Evolutionary conservation across 2,797 vertebrate species (phyloP).

Genomic region (Gymnoscopelus braueri): DNA sequence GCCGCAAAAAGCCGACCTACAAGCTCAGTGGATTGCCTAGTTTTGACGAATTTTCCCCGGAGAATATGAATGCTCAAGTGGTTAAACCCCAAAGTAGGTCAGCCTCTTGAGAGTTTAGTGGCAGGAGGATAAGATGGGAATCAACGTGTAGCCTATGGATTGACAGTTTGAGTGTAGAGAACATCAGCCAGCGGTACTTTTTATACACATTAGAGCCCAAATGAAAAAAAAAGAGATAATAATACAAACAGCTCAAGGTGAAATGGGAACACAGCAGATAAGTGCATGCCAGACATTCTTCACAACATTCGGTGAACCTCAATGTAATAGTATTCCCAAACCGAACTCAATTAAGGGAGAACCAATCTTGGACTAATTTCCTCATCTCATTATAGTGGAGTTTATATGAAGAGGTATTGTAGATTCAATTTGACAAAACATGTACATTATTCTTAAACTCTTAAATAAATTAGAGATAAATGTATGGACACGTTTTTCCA

Average conservation of each 20-base stretch:
- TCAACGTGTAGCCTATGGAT: conserved; percentile 42
- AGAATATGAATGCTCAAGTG: too few relatives aligned
- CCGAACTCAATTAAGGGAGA: background rate
- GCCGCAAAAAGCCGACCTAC: too few relatives aligned
- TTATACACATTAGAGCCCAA: background rate
- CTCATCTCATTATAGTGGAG: too few relatives aligned
- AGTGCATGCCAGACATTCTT: background rate
- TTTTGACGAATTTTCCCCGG: background rate
- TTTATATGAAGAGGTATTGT: too few relatives aligned
- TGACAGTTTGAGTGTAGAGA: conserved; percentile 58
- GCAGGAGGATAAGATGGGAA: conserved; percentile 49
- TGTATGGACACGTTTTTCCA: too few relatives aligned
- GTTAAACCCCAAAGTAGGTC: conserved; percentile 60
- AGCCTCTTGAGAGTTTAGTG: conserved; percentile 42
- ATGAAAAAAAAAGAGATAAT: background rate
- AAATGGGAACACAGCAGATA: conserved; percentile 10
- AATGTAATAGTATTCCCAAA: background rate
- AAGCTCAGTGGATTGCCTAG: too few relatives aligned
- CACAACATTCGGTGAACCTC: background rate
- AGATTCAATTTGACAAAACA: too few relatives aligned
- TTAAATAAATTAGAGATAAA: too few relatives aligned
- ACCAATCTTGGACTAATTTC: too few relatives aligned
- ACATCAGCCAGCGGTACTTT: conserved; percentile 7
- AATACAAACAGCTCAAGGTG: background rate
- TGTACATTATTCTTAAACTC: too few relatives aligned